phyloP scores from a whole-genome alignment of 2,888 invertebrate genomes.

The Lymantria monacha region DNA sequence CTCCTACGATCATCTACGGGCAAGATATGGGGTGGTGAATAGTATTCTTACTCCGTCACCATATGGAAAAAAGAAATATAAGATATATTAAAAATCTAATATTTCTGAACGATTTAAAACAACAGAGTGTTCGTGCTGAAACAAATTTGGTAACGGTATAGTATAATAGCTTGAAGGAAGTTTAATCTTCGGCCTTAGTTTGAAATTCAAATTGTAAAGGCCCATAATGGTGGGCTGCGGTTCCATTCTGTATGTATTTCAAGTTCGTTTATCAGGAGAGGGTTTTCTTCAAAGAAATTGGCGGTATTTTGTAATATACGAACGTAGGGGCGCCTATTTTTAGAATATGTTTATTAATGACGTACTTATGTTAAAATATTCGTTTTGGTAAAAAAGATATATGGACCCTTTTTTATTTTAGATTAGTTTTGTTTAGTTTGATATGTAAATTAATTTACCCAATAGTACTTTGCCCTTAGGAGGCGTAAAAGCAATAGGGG shows the following conservation, averaged over 20 bases:
- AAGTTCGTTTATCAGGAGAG: conserved; percentile 8
- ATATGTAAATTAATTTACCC: too few species aligned
- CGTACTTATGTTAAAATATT: neutral
- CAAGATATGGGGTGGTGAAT: too few species aligned
- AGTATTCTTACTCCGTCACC: too few species aligned
- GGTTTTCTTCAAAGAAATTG: conserved; percentile 1
- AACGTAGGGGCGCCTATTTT: neutral
- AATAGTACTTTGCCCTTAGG: too few species aligned
- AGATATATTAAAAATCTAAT: conserved; percentile 7
- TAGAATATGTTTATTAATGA: neutral
- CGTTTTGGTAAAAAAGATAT: neutral
- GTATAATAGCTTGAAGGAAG: conserved; percentile 31
- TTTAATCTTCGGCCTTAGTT: conserved; percentile 37
- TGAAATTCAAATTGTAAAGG: conserved; percentile 41
- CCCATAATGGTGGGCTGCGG: conserved; percentile 27
- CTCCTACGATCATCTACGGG: too few species aligned
- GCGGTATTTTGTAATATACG: neutral
- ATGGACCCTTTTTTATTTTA: too few species aligned
- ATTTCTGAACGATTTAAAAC: conserved; percentile 7
- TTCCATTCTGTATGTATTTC: conserved; percentile 13
- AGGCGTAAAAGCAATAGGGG: too few species aligned
- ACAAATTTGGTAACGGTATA: conserved; percentile 33
- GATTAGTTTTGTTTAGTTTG: too few species aligned
- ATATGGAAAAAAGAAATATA: too few species aligned
- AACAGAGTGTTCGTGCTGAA: conserved; percentile 27